Base-by-base conservation (phyloP, 2,888 invertebrate species). In the Cylindroiulus punctatus region DNA sequence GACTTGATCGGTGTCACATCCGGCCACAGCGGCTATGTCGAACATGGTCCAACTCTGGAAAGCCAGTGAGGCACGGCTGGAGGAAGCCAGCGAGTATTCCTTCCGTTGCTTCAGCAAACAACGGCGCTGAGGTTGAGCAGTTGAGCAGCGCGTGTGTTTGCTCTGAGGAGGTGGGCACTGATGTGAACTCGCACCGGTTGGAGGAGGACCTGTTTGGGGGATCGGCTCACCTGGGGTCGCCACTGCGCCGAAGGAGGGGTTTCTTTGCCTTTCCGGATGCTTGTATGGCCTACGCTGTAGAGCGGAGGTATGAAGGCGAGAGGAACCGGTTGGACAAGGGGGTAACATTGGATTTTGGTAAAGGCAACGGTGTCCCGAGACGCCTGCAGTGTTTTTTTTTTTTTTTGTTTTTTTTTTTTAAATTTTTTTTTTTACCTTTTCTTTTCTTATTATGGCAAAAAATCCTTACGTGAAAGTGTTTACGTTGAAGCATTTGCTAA, bases 61-160 rank as follows among this genome's bases (percentile, higher is more conserved):
- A n/a, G 57, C 57, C n/a, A 57, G 57, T 57, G 19, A n/a, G 65
- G 22, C 22, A 22, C 65, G 65, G 4, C 22, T 22, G 22, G 10
- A n/a, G 65, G 22, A n/a, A n/a, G 22, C 65, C 26, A n/a, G 36
- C 36, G 22, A 65, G 65, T 26, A n/a, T n/a, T 57, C 65, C 65
- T 65, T 65, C 65, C 65, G 65, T 65, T 65, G 65, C 65, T 65
- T n/a, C 5, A 65, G 65, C 22, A 65, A 65, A 65, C 65, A 65
- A 65, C 65, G 3, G 8, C n/a, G 65, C 22, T 36, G 65, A 65
- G n/a, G n/a, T 47, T 65, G 65, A 65, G 65, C 65, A 22, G 65
- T 65, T 65, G 65, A 65, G 65, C 65, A 65, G 65, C 65, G 65
- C 26, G 65, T 36, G 36, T 65, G 65, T 65, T 65, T 26, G 65